These are phyloP conservation scores for Pogonomyrmex barbatus DNA, from an alignment of 1,140 invertebrate species.

Conservation along the genomic window DNA sequence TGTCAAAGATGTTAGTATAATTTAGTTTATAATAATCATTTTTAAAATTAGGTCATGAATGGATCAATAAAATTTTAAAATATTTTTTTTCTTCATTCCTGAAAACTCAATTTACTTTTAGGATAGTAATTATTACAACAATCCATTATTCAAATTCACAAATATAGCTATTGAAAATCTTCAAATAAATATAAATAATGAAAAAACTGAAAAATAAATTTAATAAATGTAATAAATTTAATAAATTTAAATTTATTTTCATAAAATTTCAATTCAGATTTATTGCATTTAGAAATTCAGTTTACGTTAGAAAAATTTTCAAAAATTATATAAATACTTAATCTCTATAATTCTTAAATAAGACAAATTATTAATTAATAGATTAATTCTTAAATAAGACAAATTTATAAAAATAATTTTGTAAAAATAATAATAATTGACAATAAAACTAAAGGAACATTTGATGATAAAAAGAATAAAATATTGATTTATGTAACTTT, in stretches of 20 bases:
- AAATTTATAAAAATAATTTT: conserved; percentile 11
- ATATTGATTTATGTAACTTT: neutral
- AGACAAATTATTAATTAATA: too few relatives aligned
- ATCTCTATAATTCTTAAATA: conserved; percentile 1
- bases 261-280: conserved; percentile 11
- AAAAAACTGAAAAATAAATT: neutral
- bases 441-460: neutral
- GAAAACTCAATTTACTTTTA: conserved; percentile 10
- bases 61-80: neutral
- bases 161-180: conserved; percentile 2
- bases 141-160: conserved; percentile 10
- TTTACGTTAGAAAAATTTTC: neutral
- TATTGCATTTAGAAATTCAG: neutral
- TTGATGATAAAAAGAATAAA: neutral
- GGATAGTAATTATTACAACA: neutral
- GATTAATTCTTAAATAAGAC: neutral
- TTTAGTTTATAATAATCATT: neutral
- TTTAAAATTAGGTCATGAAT: neutral
- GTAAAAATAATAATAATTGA: neutral
- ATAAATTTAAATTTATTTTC: conserved; percentile 1
- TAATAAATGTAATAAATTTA: too few relatives aligned
- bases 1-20: too few relatives aligned
- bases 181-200: neutral
- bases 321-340: neutral
- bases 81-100: neutral